These are phyloP conservation scores for Drosophila ochracea DNA, from an alignment of 2,888 invertebrate genomes.

Conservation along the genomic window DNA sequence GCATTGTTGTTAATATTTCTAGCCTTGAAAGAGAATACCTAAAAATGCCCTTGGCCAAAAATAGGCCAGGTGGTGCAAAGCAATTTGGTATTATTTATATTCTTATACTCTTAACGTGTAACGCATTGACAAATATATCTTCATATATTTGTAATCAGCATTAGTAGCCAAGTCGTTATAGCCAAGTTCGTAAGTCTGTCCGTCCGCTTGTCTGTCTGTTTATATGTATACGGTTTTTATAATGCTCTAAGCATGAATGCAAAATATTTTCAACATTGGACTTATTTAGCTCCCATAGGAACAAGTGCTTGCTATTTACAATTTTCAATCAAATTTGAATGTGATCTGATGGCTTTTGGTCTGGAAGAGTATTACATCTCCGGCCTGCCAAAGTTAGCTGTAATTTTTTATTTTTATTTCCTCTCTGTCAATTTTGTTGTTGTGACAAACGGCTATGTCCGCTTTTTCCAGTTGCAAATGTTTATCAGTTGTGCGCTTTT, in stretches of 20 bases:
- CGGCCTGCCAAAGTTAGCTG: not conserved
- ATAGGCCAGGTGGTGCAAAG: not conserved
- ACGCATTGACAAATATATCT: not conserved
- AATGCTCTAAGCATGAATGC: not conserved
- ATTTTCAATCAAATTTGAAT: not conserved
- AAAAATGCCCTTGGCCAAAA: not conserved
- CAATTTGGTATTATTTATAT: not conserved
- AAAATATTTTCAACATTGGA: not conserved
- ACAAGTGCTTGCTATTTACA: not conserved
- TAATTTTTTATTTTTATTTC: not conserved
- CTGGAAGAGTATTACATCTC: not conserved
- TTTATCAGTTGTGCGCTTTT: constrained; percentile 19
- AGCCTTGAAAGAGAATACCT: not conserved
- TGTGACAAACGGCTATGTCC: constrained; percentile 19
- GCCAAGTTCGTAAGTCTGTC: not conserved
- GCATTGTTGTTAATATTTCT: not conserved
- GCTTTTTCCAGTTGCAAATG: constrained; percentile 13
- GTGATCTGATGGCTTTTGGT: not conserved
- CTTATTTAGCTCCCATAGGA: not conserved
- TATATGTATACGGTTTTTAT: not conserved
- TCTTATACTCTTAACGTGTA: not conserved
- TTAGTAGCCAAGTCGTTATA: not conserved
- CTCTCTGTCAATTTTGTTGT: not conserved
- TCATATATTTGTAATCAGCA: not conserved
- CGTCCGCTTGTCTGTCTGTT: not conserved